A percentile compares a stretch with the other conserved stretches of the same genome.
Evolutionary conservation across 2,797 vertebrate genomes (phyloP).

Genomic region (Anabas testudineus): DNA sequence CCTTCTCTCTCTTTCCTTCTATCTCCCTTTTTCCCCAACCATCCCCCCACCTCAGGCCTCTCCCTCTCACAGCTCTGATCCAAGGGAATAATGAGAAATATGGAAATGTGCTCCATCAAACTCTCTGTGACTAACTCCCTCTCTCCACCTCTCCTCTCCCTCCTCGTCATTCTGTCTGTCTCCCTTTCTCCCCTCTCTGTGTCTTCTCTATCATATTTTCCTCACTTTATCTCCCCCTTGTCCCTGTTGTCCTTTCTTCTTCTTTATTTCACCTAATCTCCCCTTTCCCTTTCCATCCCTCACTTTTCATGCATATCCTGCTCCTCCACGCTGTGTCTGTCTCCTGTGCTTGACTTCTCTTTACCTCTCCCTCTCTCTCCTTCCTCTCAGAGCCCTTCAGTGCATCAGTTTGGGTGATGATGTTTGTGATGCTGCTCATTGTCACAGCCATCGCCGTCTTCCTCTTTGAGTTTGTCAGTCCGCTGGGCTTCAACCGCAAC

Average conservation of each 20-base stretch:
- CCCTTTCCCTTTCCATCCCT: slow-evolving; percentile 19
- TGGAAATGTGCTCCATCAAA: slow-evolving; percentile 81
- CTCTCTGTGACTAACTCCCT: slow-evolving; percentile 77
- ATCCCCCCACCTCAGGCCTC: slow-evolving; percentile 53
- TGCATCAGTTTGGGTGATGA: slow-evolving; percentile 99
- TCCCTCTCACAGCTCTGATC: slow-evolving; percentile 72
- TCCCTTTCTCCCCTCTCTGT: slow-evolving; percentile 82
- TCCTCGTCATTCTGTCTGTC: slow-evolving; percentile 42
- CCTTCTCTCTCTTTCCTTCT: slow-evolving; percentile 15
- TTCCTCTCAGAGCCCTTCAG: slow-evolving; percentile 93
- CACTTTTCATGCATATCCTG: slow-evolving; percentile 20
- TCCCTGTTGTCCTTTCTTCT: slow-evolving; percentile 26
- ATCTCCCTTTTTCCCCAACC: slow-evolving; percentile 26
- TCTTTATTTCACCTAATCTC: slow-evolving; percentile 16
- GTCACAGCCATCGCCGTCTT: slow-evolving; percentile 98
- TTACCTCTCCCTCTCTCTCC: slow-evolving; percentile 27
- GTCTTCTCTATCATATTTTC: slow-evolving; percentile 87
- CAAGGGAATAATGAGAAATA: slow-evolving; percentile 85
- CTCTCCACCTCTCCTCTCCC: slow-evolving; percentile 42
- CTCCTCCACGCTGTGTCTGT: slow-evolving; percentile 31
- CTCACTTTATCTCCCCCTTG: slow-evolving; percentile 42
- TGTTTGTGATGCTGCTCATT: slow-evolving; percentile 99
- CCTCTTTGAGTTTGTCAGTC: slow-evolving; percentile 98
- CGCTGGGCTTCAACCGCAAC: slow-evolving; percentile 97
- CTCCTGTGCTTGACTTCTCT: slow-evolving; percentile 35